Conservation (phyloP, 2,113 vertebrate genomes). For the Rhynchopsitta pachyrhyncha region DNA sequence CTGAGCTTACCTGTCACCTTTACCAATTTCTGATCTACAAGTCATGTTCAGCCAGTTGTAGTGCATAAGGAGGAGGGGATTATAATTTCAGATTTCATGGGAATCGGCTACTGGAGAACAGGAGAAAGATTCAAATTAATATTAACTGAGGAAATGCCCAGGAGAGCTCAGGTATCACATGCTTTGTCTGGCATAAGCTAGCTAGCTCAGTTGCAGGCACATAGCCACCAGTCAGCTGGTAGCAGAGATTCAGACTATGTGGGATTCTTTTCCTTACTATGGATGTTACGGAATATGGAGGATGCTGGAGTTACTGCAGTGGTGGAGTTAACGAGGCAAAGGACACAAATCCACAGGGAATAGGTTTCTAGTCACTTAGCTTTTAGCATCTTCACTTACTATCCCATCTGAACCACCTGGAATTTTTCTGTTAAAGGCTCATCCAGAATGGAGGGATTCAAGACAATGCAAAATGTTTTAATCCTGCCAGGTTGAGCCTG, state of each 20-base stretch:
- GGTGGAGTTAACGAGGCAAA: not conserved
- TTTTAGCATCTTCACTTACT: not conserved
- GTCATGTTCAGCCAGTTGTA: not conserved
- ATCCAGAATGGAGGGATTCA: not conserved
- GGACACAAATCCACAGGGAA: not conserved
- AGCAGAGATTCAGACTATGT: not conserved
- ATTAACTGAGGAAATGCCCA: not conserved
- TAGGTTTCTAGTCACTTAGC: not conserved
- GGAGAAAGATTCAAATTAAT: not conserved
- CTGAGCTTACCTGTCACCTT: not conserved
- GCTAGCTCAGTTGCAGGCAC: not conserved
- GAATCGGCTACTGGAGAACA: not conserved
- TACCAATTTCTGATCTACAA: not conserved
- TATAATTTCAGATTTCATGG: not conserved
- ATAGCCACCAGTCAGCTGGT: not conserved
- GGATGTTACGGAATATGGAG: not conserved
- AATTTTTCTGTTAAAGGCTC: not conserved
- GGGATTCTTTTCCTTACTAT: not conserved
- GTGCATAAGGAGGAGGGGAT: rapidly evolving
- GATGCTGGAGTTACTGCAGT: not conserved
- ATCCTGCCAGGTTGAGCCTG: not conserved
- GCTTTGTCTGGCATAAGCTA: not conserved
- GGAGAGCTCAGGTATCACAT: not conserved
- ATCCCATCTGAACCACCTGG: not conserved
- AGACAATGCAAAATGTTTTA: not conserved